Conservation (phyloP, 1,140 invertebrate species). For the Caenorhabditis brenneri region DNA sequence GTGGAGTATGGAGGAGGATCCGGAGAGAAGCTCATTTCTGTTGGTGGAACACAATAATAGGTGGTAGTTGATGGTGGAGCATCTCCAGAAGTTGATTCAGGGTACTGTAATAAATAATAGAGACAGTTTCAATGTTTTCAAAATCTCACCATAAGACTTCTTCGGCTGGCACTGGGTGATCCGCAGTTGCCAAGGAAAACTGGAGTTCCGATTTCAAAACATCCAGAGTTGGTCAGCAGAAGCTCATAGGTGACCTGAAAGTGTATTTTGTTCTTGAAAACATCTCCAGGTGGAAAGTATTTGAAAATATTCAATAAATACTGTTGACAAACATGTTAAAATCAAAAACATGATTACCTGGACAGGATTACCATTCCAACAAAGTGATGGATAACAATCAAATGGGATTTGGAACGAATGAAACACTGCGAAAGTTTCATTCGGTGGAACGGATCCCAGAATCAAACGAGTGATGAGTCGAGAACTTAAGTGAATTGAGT, state of each 20-base stretch:
- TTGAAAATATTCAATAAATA: no score
- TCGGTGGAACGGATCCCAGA: conserved; percentile 32
- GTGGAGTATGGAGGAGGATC: conserved; percentile 44
- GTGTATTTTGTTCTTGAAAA: no score
- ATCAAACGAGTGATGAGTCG: conserved; percentile 33
- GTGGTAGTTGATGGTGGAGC: background rate
- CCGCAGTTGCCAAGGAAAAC: conserved; percentile 30
- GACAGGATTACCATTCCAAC: conserved; percentile 26
- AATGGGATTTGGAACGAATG: conserved; percentile 45
- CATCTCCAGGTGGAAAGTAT: no score
- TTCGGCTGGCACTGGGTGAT: background rate
- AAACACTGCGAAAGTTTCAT: background rate
- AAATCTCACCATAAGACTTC: background rate
- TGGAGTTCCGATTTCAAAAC: conserved; percentile 45
- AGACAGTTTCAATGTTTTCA: background rate
- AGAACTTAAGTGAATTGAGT: background rate
- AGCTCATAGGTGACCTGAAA: conserved; percentile 44
- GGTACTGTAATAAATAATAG: background rate
- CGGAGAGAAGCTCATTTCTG: conserved; percentile 5
- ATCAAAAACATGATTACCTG: background rate
- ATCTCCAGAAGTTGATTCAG: conserved; percentile 21
- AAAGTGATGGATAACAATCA: conserved; percentile 45
- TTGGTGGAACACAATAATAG: conserved; percentile 43
- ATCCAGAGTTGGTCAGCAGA: conserved; percentile 12
- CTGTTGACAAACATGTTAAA: no score